Percentiles rank a stretch among this genome's conserved stretches.
Conservation (phyloP, 2,113 vertebrate genomes). For the Nyctereutes procyonoides region DNA sequence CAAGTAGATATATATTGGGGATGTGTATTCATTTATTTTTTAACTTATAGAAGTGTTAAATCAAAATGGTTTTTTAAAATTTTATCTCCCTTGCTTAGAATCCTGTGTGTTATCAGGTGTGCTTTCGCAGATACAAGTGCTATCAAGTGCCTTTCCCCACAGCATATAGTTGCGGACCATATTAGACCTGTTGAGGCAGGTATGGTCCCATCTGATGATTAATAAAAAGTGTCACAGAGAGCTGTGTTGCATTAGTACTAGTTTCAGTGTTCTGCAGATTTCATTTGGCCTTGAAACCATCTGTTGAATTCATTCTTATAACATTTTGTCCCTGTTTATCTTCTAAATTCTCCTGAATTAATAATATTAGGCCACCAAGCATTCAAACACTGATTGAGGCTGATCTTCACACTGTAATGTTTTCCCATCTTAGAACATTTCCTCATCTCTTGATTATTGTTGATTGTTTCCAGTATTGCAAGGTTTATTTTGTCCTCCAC, state of each 20-base stretch:
- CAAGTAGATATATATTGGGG: neutral
- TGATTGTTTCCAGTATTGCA: neutral
- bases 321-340: neutral
- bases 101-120: neutral
- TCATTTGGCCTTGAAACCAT: neutral
- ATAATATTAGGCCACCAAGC: neutral
- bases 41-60: neutral
- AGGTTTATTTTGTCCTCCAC: neutral
- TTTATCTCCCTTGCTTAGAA: neutral
- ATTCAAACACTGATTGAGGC: neutral
- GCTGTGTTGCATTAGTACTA: neutral
- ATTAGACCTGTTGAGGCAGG: neutral
- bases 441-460: neutral
- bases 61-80: neutral
- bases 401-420: neutral
- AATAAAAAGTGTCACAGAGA: neutral
- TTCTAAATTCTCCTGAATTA: neutral
- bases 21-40: neutral
- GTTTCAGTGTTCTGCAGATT: neutral
- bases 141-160: neutral
- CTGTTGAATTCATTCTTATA: neutral
- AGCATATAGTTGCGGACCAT: neutral
- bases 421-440: neutral
- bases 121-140: neutral
- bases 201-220: neutral